Conservation (phyloP, 2,797 vertebrate species). For the Hoplostethus atlanticus region DNA sequence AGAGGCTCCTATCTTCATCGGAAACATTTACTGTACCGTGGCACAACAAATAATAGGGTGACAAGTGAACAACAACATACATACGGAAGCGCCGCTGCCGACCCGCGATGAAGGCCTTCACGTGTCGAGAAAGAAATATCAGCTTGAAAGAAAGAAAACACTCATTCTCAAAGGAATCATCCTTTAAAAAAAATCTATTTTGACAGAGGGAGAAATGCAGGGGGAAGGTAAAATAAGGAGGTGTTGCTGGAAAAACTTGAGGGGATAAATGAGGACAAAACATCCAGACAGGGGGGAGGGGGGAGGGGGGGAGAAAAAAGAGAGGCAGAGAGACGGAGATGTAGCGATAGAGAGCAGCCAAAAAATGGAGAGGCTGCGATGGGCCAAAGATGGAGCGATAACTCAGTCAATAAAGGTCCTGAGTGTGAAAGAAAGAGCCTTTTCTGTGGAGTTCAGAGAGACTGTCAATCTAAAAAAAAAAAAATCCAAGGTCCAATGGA, state of each 20-base stretch:
- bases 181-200: constrained; percentile 22
- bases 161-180: constrained; percentile 1
- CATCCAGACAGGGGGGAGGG: constrained; percentile 11
- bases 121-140: constrained; percentile 22
- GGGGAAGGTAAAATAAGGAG: constrained; percentile 39
- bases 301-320: not conserved
- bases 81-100: constrained; percentile 43
- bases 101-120: constrained; percentile 24
- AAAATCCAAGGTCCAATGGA: constrained; percentile 19
- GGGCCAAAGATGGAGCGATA: constrained; percentile 74
- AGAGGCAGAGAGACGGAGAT: constrained; percentile 54
- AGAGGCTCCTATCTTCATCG: constrained; percentile 76
- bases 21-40: constrained; percentile 81
- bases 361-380: constrained; percentile 35
- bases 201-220: constrained; percentile 30
- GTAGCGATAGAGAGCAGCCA: constrained; percentile 53
- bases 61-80: constrained; percentile 76
- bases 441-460: constrained; percentile 58
- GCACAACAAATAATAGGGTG: constrained; percentile 83
- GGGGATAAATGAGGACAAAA: constrained; percentile 39
- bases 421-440: constrained; percentile 62
- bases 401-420: constrained; percentile 36
- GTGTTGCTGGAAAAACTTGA: constrained; percentile 4
- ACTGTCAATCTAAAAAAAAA: constrained; percentile 42
- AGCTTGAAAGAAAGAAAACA: constrained; percentile 17